Percentiles rank a stretch among this genome's conserved stretches.
These are phyloP conservation scores for Chelon auratus DNA, from an alignment of 2,797 vertebrate species.

Conservation along the genomic window DNA sequence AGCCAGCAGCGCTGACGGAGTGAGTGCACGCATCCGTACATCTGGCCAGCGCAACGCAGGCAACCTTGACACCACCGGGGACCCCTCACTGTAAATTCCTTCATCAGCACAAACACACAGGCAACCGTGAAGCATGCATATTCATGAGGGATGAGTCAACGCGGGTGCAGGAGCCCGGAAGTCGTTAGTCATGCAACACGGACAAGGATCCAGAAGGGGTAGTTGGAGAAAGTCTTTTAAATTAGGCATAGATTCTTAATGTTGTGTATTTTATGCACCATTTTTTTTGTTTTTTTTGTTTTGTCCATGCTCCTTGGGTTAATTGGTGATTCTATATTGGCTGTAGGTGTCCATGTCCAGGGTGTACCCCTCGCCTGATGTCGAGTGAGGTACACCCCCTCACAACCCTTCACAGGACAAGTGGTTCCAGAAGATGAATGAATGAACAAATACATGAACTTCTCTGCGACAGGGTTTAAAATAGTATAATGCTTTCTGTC, in stretches of 20 bases:
- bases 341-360: no score
- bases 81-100: slow-evolving; percentile 23
- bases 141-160: slow-evolving; percentile 62
- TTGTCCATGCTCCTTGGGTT: no score
- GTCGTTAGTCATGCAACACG: slow-evolving; percentile 4
- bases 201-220: neutral
- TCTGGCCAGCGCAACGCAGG: slow-evolving; percentile 12
- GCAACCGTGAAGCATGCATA: slow-evolving; percentile 41
- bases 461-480: neutral
- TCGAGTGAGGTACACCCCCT: no score
- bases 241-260: neutral
- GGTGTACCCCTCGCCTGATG: no score
- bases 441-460: neutral
- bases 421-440: no score
- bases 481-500: neutral
- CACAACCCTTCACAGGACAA: no score
- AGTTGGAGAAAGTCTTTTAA: neutral
- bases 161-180: slow-evolving; percentile 3
- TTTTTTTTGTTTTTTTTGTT: no score
- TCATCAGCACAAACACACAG: slow-evolving; percentile 51
- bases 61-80: slow-evolving; percentile 44
- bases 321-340: no score
- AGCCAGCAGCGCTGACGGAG: neutral
- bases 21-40: neutral
- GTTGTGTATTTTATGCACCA: no score